Percentiles rank a stretch among this genome's conserved stretches.
Conservation (phyloP, 2,888 invertebrate genomes). For the Noctua comes region DNA sequence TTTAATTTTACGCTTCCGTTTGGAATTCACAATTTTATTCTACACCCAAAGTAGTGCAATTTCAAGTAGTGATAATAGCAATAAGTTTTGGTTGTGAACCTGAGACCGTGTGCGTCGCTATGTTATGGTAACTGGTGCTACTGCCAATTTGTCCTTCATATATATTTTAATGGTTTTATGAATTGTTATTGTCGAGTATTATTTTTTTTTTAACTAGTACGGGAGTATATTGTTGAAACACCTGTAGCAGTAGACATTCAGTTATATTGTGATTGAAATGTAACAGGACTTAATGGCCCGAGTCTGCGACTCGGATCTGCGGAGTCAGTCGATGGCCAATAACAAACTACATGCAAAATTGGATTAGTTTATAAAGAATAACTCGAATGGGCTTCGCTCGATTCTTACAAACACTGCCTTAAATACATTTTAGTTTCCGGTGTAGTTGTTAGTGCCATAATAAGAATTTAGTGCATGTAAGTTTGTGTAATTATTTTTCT, state of each 20-base stretch:
- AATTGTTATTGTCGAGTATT: conserved; percentile 88
- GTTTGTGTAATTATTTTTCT: conserved; percentile 81
- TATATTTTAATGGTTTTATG: conserved; percentile 83
- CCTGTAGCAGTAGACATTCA: conserved; percentile 83
- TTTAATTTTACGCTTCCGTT: conserved; percentile 82
- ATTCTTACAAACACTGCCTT: conserved; percentile 78
- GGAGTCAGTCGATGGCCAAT: conserved; percentile 19
- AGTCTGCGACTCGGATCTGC: conserved; percentile 43
- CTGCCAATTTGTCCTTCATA: conserved; percentile 82
- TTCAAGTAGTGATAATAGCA: conserved; percentile 88
- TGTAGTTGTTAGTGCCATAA: conserved; percentile 88
- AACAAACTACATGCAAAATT: conserved; percentile 53
- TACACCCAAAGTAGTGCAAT: conserved; percentile 88
- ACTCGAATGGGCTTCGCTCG: conserved; percentile 53
- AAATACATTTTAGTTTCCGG: conserved; percentile 76
- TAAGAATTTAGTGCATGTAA: conserved; percentile 83
- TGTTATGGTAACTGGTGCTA: conserved; percentile 82
- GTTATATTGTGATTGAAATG: conserved; percentile 90
- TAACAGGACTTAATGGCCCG: conserved; percentile 78
- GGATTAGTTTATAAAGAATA: conserved; percentile 48
- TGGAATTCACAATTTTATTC: conserved; percentile 77
- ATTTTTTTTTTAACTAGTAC: conserved; percentile 82
- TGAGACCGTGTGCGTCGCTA: conserved; percentile 80
- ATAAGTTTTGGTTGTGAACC: conserved; percentile 90
- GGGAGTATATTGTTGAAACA: conserved; percentile 84